Evolutionary conservation across 2,113 vertebrate species (phyloP), one percentile per base, ranked within the genome.

Genomic region (Clinocottus analis): DNA sequence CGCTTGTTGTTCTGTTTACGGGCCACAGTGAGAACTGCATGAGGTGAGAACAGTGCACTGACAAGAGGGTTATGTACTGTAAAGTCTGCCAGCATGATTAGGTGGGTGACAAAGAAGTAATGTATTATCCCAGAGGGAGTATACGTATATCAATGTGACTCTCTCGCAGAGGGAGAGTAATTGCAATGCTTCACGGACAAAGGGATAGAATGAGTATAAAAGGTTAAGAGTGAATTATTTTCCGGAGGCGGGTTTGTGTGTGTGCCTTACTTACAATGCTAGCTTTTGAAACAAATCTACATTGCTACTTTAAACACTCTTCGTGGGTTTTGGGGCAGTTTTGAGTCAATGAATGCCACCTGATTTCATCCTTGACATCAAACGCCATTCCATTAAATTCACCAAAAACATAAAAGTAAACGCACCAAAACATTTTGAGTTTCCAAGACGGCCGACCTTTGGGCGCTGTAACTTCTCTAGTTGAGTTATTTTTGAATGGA

Each of bases 401-500:
- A 41, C 25, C 17, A 23, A 68, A n/a, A 76, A 7, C 7, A n/a
- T 31, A n/a, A 63, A 71, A 47, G 49, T 56, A 60, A 69, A 33
- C 58, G 53, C 33, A 61, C 2, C 5, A 31, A 19, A 63, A 51
- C 1, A 0, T 19, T 77, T 45, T 71, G 41, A 25, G 16, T 2
- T 53, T 56, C 9, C 14, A n/a, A 29, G 4, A 56, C 16, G 5
- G 7, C 31, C 55, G 62, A 71, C 70, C 70, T 84, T 70, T 16
- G 62, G 33, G 25, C 5, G 7, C 11, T 86, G 13, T 39, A 33
- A 64, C 29, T 66, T 51, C 45, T 49, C 45, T 19, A 6, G 17
- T 21, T 47, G 5, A 6, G 23, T 53, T 58, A 33, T 58, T 53
- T 31, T 53, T 72, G 21, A 58, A 79, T 29, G 5, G 10, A 72